Percentiles rank a stretch among this genome's conserved stretches.
Conservation (phyloP, 1,140 invertebrate species). For the Musca domestica region DNA sequence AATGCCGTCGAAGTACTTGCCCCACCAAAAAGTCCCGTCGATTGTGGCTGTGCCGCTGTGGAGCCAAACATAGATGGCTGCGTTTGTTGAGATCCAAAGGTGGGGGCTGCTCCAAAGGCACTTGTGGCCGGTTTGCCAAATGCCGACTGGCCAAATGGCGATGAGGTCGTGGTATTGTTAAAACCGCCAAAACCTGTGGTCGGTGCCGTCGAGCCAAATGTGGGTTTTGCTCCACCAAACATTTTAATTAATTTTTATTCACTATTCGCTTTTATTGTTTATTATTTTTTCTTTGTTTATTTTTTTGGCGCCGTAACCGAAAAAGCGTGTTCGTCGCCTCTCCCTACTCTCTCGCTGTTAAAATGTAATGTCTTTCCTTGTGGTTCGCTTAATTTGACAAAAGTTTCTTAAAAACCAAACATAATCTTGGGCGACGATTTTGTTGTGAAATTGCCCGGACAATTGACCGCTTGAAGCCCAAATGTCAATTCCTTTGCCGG, state of each 20-base stretch:
- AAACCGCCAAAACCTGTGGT: conserved; percentile 44
- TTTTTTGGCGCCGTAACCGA: too few relatives aligned
- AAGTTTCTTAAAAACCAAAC: too few relatives aligned
- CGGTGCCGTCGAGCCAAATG: conserved; percentile 26
- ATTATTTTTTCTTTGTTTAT: too few relatives aligned
- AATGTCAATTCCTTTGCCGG: too few relatives aligned
- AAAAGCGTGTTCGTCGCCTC: not conserved
- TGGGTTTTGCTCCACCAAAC: conserved; percentile 43
- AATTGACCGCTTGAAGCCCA: too few relatives aligned
- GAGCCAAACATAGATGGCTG: conserved; percentile 54
- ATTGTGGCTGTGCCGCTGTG: conserved; percentile 48
- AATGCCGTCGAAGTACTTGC: conserved; percentile 54
- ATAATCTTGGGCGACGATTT: too few relatives aligned
- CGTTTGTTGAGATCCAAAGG: conserved; percentile 47
- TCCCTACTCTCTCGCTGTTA: not conserved
- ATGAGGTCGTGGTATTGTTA: conserved; percentile 36
- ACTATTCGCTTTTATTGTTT: not conserved
- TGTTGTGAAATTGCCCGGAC: too few relatives aligned
- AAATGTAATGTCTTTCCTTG: not conserved
- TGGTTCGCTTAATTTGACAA: conserved; percentile 2
- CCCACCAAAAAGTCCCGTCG: conserved; percentile 55
- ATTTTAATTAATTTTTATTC: conserved; percentile 21
- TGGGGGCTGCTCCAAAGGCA: conserved; percentile 45
- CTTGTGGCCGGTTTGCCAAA: conserved; percentile 52
- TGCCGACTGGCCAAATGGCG: conserved; percentile 44